phyloP scores from a whole-genome alignment of 2,888 invertebrate species.

The Zonitis immaculata region DNA sequence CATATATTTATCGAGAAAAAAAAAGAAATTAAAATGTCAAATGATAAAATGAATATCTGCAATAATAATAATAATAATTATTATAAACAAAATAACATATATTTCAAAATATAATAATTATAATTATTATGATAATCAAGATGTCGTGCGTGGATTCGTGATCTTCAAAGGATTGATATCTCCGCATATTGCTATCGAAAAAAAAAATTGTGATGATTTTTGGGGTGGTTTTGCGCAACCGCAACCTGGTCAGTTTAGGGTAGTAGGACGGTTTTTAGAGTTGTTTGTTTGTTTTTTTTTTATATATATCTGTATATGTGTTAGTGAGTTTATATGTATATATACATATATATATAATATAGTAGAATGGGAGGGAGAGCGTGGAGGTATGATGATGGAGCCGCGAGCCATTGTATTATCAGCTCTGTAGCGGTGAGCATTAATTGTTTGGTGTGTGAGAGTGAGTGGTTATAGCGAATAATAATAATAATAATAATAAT shows the following conservation, averaged over 20 bases:
- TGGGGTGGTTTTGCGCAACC: conserved; percentile 36
- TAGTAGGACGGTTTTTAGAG: conserved; percentile 28
- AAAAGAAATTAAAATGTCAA: background rate
- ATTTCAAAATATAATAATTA: background rate
- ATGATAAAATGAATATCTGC: background rate
- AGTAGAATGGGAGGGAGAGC: conserved; percentile 30
- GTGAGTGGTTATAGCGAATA: conserved; percentile 6
- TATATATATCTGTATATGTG: background rate
- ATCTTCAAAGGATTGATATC: too few relatives aligned
- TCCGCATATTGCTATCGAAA: too few relatives aligned
- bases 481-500: too few relatives aligned
- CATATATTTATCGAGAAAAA: too few relatives aligned
- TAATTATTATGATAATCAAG: background rate
- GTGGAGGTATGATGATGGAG: conserved; percentile 25
- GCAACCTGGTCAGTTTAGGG: conserved; percentile 31
- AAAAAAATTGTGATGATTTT: too few relatives aligned
- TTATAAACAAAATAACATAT: background rate
- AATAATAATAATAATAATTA: too few relatives aligned
- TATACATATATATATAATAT: too few relatives aligned
- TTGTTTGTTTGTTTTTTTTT: background rate
- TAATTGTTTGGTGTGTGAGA: conserved; percentile 17
- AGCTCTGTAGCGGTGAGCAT: conserved; percentile 22
- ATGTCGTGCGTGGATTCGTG: too few relatives aligned
- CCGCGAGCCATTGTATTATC: conserved; percentile 33
- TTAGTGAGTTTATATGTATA: background rate